phyloP scores from a whole-genome alignment of 2,113 vertebrate genomes.

The Pelmatolapia mariae region DNA sequence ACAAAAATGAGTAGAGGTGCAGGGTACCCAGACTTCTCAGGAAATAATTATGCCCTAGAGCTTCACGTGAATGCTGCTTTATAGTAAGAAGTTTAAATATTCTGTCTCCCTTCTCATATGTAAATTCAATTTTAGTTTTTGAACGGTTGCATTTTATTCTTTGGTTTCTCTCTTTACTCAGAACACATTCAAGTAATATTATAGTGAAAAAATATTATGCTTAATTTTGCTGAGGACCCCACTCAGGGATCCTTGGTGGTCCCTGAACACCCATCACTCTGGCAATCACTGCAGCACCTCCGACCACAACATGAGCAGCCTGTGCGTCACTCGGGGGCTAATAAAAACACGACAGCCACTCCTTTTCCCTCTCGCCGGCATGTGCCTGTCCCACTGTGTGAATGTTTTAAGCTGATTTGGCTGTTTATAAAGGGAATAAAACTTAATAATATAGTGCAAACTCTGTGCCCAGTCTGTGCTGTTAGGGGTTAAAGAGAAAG shows the following conservation, averaged over 20 bases:
- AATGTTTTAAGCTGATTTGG: background rate
- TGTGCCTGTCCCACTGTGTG: background rate
- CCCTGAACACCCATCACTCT: background rate
- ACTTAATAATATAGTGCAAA: background rate
- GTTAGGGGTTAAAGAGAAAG: background rate
- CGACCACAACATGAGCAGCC: conserved; percentile 22
- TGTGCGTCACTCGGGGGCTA: conserved; percentile 37
- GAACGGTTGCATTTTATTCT: background rate
- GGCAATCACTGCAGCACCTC: conserved; percentile 13
- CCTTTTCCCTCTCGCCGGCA: background rate
- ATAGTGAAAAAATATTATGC: conserved; percentile 9
- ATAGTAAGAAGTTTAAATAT: background rate
- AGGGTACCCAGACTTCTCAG: background rate
- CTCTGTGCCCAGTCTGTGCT: background rate
- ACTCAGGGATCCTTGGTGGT: conserved; percentile 33
- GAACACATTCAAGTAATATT: background rate
- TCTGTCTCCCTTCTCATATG: background rate
- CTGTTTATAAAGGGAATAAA: background rate
- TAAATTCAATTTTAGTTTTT: background rate
- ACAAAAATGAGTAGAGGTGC: background rate
- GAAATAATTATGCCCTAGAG: background rate
- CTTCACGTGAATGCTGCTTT: background rate
- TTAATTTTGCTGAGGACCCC: conserved; percentile 5
- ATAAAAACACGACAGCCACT: conserved; percentile 47
- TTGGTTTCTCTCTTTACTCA: background rate